Evolutionary conservation across 1,140 invertebrate genomes (phyloP).

Genomic region (Whitmania pigra): DNA sequence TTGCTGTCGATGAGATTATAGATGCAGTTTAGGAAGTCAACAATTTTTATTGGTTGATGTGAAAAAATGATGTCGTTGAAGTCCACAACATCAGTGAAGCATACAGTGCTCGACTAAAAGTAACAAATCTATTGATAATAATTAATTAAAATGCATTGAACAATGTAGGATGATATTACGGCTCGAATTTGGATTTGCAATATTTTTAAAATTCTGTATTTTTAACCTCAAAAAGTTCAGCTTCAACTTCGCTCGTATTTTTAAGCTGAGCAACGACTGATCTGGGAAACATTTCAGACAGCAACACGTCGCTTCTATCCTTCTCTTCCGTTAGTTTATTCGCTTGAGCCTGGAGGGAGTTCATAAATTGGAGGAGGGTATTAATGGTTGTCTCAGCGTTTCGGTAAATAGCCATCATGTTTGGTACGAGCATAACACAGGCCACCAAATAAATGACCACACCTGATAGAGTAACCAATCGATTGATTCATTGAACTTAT

Average conservation of each 20-base stretch:
- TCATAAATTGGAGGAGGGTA: background rate
- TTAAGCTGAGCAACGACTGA: background rate
- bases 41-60: conserved; percentile 25
- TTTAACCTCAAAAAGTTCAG: background rate
- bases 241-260: background rate
- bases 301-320: conserved; percentile 1
- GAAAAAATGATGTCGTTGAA: conserved; percentile 25
- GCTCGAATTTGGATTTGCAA: no score
- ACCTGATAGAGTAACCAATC: background rate
- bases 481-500: no score
- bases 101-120: conserved; percentile 23
- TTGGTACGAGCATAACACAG: background rate
- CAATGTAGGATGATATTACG: no score
- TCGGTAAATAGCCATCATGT: background rate
- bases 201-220: background rate
- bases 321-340: background rate
- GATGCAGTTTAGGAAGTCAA: conserved; percentile 26
- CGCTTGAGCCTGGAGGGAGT: background rate
- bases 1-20: conserved; percentile 44
- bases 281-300: conserved; percentile 4
- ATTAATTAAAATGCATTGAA: no score
- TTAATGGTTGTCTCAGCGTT: background rate
- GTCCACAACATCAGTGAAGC: conserved; percentile 28
- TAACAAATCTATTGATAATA: no score
- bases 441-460: background rate